Base-by-base conservation (phyloP, 2,113 vertebrate species). In the Nesoenas mayeri region DNA sequence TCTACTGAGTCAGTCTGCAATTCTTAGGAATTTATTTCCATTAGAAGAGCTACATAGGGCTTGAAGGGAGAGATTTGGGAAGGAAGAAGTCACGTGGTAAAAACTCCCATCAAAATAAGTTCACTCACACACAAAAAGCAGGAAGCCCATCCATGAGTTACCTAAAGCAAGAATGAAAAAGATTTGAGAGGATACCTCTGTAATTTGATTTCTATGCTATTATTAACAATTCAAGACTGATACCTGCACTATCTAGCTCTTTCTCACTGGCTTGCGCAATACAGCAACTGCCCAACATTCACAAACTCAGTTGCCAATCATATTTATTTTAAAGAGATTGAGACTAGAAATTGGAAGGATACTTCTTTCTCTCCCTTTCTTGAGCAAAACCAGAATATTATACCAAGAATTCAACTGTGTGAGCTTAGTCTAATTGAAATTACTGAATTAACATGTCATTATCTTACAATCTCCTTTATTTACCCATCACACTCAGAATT, bases 331-430 rank as follows among this genome's bases (percentile, higher is more conserved):
- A 6, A 51, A 73, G 38, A 70, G 15, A 16, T 7, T 12, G 29
- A 89, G 18, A 74, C 0, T 58, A 44, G 15, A 78, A 78, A 58
- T 44, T 26, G 7, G 36, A 62, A 70, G 3, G 2, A 74, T 47
- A 36, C 2, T 75, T 15, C 15, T 69, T 75, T 69, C 32, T 66
- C 24, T 69, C 32, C 62, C 24, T 72, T 56, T 73, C 4, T 57
- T 1, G 0, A 32, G 6, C 13, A 71, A 78, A 42, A 8, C 1
- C 17, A 47, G n/a, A 86, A 22, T 58, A 22, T 31, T 40, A 51
- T 0, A 36, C 14, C n/a, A 28, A 50, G 6, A 31, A 54, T 14
- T 73, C 28, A 58, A 62, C 6, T 50, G 19, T 12, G 20, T 48
- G 22, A 71, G 24, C 17, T 80, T 31, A 71, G 19, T 40, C 25